Base-by-base conservation (phyloP, 2,797 vertebrate species). In the Enteromius treurensis region DNA sequence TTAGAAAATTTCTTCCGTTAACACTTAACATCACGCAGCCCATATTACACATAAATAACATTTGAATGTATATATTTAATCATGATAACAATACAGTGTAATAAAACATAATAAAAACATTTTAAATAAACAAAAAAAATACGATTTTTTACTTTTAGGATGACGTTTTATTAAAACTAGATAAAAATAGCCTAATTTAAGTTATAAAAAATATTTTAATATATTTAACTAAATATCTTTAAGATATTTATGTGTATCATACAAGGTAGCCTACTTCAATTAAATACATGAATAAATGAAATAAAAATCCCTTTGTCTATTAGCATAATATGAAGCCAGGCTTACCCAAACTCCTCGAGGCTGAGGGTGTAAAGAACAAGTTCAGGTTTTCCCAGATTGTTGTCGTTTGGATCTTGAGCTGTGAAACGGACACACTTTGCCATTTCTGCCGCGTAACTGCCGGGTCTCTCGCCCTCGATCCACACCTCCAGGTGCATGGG, bases 401-500 rank as follows among this genome's bases (percentile, higher is more conserved):
- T 96, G 81, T 95, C 96, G 26, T 88, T 88, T 85, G 94, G 92
- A 85, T 96, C 94, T 90, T 98, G 96, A 26, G 95, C 94, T 89
- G 94, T 95, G 90, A 98, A 98, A 86, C 83, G 94, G 82, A 98
- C 96, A 8, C 94, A 93, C 91, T 91, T 96, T 77, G 97, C 97
- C 90, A 96, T 90, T 85, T 97, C 93, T 0, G 96, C 93, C 51
- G 96, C 96, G 32, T 95, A 94, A 86, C 94, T 95, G 89, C 98
- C 97, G 23, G 93, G 89, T 85, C 95, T 95, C 91, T 98, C 98
- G 90, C 95, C 96, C 92, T 99, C 97, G 58, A 98, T 95, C 92
- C 96, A 95, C 93, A 99, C 96, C 94, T 97, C 96, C 90, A 99
- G 94, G 87, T 97, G 91, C 96, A 99, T 95, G 1, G 97, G 95